Percentiles rank a stretch among this genome's conserved stretches.
phyloP scores from a whole-genome alignment of 2,797 vertebrate species.

The Bradypodion pumilum region DNA sequence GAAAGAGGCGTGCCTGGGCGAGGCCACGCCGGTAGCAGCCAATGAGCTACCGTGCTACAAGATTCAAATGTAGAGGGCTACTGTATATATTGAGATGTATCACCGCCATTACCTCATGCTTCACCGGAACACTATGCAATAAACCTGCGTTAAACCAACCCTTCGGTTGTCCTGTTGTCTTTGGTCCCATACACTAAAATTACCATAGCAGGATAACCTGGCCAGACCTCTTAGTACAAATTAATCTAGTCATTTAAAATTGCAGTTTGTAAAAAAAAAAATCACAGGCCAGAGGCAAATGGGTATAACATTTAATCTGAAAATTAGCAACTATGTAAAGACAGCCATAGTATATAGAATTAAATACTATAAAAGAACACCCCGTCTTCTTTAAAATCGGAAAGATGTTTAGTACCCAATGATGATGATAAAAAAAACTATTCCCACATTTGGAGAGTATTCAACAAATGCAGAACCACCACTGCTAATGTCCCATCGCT shows the following conservation, averaged over 20 bases:
- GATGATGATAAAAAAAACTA: not conserved
- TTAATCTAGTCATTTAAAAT: not conserved
- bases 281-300: not conserved
- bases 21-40: too few species aligned
- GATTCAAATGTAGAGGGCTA: too few species aligned
- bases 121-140: too few species aligned
- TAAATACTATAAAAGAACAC: not conserved
- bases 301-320: not conserved
- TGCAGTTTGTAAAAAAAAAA: not conserved
- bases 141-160: too few species aligned
- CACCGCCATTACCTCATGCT: too few species aligned
- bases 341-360: not conserved
- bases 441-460: not conserved
- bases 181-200: too few species aligned
- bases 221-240: not conserved
- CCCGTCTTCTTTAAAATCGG: not conserved
- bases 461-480: not conserved
- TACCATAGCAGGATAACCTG: too few species aligned
- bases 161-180: too few species aligned
- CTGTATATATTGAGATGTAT: too few species aligned
- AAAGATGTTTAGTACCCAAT: not conserved
- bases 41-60: too few species aligned
- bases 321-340: not conserved
- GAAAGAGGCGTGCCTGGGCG: too few species aligned
- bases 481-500: not conserved